These are phyloP conservation scores for Rallus limicola DNA, from an alignment of 2,113 vertebrate genomes.

Conservation along the genomic window DNA sequence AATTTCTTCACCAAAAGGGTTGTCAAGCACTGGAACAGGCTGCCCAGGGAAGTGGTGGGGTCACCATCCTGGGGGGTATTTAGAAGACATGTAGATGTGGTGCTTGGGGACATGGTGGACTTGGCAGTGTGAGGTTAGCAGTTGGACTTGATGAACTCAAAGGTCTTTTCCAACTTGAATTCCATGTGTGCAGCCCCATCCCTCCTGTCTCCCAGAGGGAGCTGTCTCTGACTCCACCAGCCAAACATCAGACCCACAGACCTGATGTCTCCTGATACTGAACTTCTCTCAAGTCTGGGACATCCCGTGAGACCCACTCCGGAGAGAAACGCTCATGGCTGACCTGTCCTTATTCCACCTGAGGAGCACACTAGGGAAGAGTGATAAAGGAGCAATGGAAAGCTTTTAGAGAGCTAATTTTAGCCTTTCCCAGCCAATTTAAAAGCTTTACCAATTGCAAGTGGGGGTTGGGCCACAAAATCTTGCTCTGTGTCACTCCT, in stretches of 20 bases:
- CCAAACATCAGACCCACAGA: not conserved
- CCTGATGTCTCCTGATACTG: not conserved
- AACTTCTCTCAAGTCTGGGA: not conserved
- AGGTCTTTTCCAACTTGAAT: no score
- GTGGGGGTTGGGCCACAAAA: not conserved
- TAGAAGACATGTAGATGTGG: no score
- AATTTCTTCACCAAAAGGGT: no score
- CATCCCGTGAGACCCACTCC: not conserved
- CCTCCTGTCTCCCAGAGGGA: not conserved
- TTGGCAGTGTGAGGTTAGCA: no score
- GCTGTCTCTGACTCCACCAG: not conserved
- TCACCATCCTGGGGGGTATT: no score
- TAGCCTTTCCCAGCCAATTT: not conserved
- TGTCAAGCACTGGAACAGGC: no score
- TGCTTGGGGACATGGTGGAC: no score
- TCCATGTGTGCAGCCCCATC: rapidly evolving
- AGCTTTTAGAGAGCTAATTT: constrained; percentile 10
- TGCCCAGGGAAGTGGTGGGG: no score
- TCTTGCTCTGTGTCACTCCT: not conserved
- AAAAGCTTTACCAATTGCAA: not conserved
- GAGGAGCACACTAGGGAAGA: not conserved
- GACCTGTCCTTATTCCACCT: not conserved
- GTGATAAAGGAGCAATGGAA: not conserved
- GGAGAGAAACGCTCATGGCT: not conserved
- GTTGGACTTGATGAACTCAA: no score